Evolutionary conservation across 2,797 vertebrate species (phyloP).

Genomic region (Eutrigla gurnardus): DNA sequence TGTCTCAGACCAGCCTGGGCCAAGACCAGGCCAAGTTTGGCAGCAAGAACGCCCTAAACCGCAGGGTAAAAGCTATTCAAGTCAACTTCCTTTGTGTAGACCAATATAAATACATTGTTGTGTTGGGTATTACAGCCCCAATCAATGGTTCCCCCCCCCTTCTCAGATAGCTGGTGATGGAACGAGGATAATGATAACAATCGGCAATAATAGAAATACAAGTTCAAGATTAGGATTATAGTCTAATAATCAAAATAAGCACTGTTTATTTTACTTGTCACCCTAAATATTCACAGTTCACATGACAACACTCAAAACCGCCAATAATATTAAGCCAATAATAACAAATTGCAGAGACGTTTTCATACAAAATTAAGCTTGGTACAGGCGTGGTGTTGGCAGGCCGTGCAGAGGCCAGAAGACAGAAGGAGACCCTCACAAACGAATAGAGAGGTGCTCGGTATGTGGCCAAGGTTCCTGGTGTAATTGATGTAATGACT

Average conservation of each 20-base stretch:
- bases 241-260: neutral
- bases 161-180: neutral
- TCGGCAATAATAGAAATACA: conserved; percentile 4
- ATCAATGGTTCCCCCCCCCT: neutral
- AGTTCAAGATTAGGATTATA: conserved; percentile 10
- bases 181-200: neutral
- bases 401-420: conserved; percentile 57
- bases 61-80: conserved; percentile 86
- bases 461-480: conserved; percentile 82
- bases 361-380: conserved; percentile 4
- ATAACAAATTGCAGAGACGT: conserved; percentile 12
- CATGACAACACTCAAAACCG: conserved; percentile 24
- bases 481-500: conserved; percentile 90
- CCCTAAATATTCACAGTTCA: conserved; percentile 8
- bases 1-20: conserved; percentile 90
- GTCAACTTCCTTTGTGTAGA: conserved; percentile 5
- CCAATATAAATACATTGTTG: neutral
- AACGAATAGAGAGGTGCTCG: conserved; percentile 69
- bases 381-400: conserved; percentile 49
- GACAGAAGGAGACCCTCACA: conserved; percentile 61
- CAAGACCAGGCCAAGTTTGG: conserved; percentile 92
- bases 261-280: conserved; percentile 9
- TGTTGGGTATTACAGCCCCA: neutral
- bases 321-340: neutral
- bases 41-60: conserved; percentile 93